phyloP scores from a whole-genome alignment of 35 echinoderm and acorn worm genomes.

The Strongylocentrotus purpuratus region DNA sequence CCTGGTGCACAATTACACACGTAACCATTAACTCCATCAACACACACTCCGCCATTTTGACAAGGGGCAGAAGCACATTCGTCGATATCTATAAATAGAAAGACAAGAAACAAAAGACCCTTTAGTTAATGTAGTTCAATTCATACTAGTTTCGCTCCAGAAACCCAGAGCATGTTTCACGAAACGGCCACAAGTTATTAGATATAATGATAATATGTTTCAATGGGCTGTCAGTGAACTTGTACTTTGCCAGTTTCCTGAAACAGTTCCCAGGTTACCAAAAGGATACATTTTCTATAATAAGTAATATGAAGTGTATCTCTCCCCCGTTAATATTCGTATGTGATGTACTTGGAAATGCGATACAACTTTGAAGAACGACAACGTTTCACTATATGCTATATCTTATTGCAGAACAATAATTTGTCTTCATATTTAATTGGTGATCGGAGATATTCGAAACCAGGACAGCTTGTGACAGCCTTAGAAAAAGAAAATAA shows the following conservation, averaged over 20 bases:
- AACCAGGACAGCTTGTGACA: neutral
- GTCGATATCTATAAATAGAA: constrained; percentile 46
- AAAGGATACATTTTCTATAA: neutral
- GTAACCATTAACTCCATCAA: constrained; percentile 47
- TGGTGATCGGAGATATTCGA: neutral
- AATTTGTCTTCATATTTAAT: neutral
- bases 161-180: neutral
- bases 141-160: neutral
- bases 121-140: neutral
- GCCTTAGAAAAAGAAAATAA: neutral
- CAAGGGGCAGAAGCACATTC: constrained; percentile 59
- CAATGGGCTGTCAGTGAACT: too few species aligned
- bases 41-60: constrained; percentile 53
- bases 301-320: neutral
- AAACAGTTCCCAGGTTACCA: too few species aligned
- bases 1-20: constrained; percentile 54
- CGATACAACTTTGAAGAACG: too few species aligned
- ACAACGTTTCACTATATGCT: neutral
- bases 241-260: too few species aligned
- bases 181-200: neutral
- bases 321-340: neutral
- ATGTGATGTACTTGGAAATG: neutral
- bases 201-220: too few species aligned
- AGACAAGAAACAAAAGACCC: neutral
- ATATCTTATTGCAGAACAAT: neutral